Base-by-base conservation (phyloP, 1,140 invertebrate species). In the Lutraria rhynchaena region DNA sequence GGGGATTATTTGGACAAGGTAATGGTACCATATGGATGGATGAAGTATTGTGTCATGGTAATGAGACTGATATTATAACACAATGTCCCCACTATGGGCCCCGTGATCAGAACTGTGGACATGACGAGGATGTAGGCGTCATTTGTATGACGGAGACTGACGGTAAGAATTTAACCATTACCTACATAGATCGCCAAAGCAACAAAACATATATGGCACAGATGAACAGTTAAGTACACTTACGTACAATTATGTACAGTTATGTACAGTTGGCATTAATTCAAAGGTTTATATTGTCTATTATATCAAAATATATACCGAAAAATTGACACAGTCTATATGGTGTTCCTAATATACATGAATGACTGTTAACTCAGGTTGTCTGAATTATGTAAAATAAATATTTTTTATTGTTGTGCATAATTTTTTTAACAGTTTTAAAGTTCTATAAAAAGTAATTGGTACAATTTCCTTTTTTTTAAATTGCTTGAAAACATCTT, bases 11-110 rank as follows among this genome's bases (percentile, higher is more conserved):
- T 49, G 76, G 76, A 1, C 35, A 49, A 15, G 83, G 82, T 17
- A 67, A 15, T 17, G 80, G n/a, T n/a, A n/a, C n/a, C n/a, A 84
- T 87, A 4, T 81, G 82, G 80, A 71, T 86, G 76, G 86, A 87
- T 61, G 69, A 86, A 31, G 75, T 87, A 11, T 15, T 57, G 19
- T 87, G 86, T 77, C 63, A 27, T 24, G 86, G 86, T 49, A 84
- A 75, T 73, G 86, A 87, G 63, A 69, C 29, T 1, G 24, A 24
- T 49, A 44, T 87, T 0, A 63, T 63, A 24, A 46, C 82, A n/a
- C 37, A 41, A 15, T 87, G 86, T 60, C 15, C 41, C 15, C 65
- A 81, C 24, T 51, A 35, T 0, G 82, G 75, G 37, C 44, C 61
- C 9, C 78, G 65, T 15, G 44, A 74, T 0, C 74, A 87, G 19